A percentile compares a stretch with the other conserved stretches of the same genome.
Conservation (phyloP, 92 coral and sea anemone genomes). For the Heliopora coerulea region DNA sequence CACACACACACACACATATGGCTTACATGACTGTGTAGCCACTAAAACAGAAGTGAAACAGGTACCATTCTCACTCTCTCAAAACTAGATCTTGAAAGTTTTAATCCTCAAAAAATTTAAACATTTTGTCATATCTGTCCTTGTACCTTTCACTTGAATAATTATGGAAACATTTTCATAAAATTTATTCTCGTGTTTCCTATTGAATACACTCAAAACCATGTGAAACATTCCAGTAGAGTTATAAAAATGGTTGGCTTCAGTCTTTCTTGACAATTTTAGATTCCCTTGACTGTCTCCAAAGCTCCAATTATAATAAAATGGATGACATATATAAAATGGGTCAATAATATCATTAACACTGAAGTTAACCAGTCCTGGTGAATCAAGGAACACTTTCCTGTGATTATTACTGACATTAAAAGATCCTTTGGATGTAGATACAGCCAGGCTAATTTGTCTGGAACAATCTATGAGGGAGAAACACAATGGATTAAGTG, state of each 20-base stretch:
- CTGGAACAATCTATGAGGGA: conserved; percentile 11
- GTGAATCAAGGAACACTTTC: conserved; percentile 6
- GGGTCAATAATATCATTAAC: conserved; percentile 4
- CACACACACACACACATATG: too few species aligned
- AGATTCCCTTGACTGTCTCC: conserved; percentile 74
- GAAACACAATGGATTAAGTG: too few species aligned
- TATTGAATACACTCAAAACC: conserved; percentile 1
- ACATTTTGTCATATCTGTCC: too few species aligned
- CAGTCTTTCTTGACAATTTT: neutral
- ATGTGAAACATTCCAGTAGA: conserved; percentile 5
- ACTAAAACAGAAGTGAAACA: too few species aligned
- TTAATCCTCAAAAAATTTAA: too few species aligned
- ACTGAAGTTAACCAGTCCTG: conserved; percentile 13
- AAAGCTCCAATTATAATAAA: conserved; percentile 62
- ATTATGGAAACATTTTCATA: conserved; percentile 10
- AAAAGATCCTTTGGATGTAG: conserved; percentile 15
- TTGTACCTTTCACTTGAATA: conserved; percentile 23
- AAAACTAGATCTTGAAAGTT: too few species aligned
- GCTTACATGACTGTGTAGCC: too few species aligned
- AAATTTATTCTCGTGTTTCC: neutral
- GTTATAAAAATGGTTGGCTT: conserved; percentile 10
- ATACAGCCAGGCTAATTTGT: neutral
- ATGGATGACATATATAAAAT: neutral
- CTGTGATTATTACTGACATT: conserved; percentile 14
- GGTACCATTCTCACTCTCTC: too few species aligned